Evolutionary conservation across 2,113 vertebrate species (phyloP).

Genomic region (Crotophaga sulcirostris): DNA sequence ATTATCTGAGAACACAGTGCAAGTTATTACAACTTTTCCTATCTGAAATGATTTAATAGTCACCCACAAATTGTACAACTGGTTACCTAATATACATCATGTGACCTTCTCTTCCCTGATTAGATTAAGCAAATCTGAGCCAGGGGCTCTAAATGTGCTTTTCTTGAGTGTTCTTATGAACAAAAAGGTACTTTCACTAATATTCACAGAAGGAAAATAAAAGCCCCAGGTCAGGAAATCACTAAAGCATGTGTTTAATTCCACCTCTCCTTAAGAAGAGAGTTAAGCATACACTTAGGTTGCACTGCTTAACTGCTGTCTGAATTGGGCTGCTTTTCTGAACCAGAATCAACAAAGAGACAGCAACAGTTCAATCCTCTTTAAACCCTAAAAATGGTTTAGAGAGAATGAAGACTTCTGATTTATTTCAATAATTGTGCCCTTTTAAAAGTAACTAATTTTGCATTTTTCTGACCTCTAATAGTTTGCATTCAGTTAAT

Average conservation of each 20-base stretch:
- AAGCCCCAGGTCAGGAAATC: constrained; percentile 62
- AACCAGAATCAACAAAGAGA: not conserved
- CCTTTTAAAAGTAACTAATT: not conserved
- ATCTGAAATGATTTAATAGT: not conserved
- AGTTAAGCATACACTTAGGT: not conserved
- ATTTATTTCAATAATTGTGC: not conserved
- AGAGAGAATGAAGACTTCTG: not conserved
- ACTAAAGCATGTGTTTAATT: constrained; percentile 64
- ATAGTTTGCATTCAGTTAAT: not conserved
- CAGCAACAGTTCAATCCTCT: not conserved
- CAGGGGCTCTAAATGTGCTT: constrained; percentile 52
- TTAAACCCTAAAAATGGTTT: not conserved
- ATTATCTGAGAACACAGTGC: not conserved
- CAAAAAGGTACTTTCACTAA: constrained; percentile 65
- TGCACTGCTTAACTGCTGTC: not conserved
- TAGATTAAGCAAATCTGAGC: constrained; percentile 57
- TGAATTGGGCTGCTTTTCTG: constrained; percentile 20
- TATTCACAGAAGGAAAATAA: constrained; percentile 68
- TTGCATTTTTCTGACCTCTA: not conserved
- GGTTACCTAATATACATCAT: not conserved
- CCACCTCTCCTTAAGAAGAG: constrained; percentile 15
- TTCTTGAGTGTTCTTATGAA: constrained; percentile 42
- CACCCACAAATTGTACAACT: constrained; percentile 23
- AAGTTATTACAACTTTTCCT: not conserved
- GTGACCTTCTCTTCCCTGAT: constrained; percentile 43